These are phyloP conservation scores for Plagiodera versicolora DNA, from an alignment of 2,888 invertebrate genomes.

Conservation along the genomic window DNA sequence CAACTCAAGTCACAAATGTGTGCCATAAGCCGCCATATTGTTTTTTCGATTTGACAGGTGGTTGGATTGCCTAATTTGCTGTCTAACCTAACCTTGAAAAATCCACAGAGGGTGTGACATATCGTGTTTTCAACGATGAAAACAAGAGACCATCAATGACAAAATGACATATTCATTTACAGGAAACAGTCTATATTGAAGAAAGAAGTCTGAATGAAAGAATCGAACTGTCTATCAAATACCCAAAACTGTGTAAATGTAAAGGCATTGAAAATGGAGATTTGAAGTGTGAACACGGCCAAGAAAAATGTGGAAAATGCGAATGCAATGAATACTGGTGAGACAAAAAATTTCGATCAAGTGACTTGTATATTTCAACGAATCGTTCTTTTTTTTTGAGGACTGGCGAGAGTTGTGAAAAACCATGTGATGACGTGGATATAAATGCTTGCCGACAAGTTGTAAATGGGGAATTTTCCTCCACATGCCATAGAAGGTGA, in stretches of 20 bases:
- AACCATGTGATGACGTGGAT: constrained; percentile 26
- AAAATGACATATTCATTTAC: constrained; percentile 10
- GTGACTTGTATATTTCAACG: no score
- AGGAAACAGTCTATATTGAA: constrained; percentile 64
- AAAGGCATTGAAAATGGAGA: constrained; percentile 19
- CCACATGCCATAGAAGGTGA: constrained; percentile 32
- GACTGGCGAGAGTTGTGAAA: constrained; percentile 32
- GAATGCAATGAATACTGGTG: constrained; percentile 34
- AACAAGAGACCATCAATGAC: no score
- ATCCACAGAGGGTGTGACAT: no score
- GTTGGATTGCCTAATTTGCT: no score
- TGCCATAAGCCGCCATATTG: no score
- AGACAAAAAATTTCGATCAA: constrained; percentile 1
- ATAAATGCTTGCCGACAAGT: constrained; percentile 43
- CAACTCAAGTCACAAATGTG: no score
- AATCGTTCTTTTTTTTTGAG: constrained; percentile 26
- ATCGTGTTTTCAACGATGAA: no score
- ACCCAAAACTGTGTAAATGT: constrained; percentile 37
- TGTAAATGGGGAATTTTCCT: constrained; percentile 27
- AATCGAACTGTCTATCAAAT: constrained; percentile 69
- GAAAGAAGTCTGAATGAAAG: constrained; percentile 75
- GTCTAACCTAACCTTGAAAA: no score
- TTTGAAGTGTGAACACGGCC: constrained; percentile 28
- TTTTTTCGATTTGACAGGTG: no score
- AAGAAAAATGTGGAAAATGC: constrained; percentile 32